phyloP scores from a whole-genome alignment of 2,797 vertebrate species.

The Tangara arthus region DNA sequence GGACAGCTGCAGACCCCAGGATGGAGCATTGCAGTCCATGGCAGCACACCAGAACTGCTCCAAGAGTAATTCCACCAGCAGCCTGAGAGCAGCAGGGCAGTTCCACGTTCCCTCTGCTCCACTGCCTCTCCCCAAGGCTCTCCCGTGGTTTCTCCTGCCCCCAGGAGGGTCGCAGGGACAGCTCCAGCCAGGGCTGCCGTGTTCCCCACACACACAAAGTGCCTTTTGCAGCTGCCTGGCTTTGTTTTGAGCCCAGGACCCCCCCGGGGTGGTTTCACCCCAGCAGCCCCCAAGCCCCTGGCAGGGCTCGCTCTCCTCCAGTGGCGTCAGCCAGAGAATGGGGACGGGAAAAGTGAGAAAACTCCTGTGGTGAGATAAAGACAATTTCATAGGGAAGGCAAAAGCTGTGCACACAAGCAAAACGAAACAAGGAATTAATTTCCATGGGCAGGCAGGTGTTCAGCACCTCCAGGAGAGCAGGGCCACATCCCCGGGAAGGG shows the following conservation, averaged over 20 bases:
- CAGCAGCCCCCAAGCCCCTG: neutral
- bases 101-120: neutral
- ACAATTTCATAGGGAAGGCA: neutral
- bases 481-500: neutral
- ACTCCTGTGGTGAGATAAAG: neutral
- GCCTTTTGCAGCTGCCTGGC: neutral
- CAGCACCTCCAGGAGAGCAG: neutral
- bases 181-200: too few species aligned
- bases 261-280: neutral
- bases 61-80: neutral
- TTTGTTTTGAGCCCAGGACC: neutral
- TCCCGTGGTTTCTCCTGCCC: neutral
- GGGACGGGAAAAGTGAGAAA: neutral
- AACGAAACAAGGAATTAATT: neutral
- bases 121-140: neutral
- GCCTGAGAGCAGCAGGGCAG: neutral
- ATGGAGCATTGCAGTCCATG: neutral
- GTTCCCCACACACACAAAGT: neutral
- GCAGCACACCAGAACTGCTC: accelerated
- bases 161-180: neutral
- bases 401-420: neutral
- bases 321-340: neutral
- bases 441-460: neutral
- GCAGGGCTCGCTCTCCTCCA: neutral
- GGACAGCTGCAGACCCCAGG: neutral